These are phyloP conservation scores for Pinna nobilis DNA, from an alignment of 1,140 invertebrate genomes.

Conservation along the genomic window DNA sequence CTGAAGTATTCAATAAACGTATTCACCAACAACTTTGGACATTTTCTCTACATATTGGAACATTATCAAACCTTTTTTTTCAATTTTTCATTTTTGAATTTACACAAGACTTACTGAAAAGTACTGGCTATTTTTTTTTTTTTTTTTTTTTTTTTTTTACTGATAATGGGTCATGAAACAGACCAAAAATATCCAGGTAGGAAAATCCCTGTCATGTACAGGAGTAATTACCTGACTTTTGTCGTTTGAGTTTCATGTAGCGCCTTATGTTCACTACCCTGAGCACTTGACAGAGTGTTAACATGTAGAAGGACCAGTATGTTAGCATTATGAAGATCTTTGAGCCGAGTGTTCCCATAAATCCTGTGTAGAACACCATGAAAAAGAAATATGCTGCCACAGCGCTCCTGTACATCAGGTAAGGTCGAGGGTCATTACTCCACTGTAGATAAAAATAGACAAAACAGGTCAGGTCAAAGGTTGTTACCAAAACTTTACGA, in stretches of 20 bases:
- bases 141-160: neutral
- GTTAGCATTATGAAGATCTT: constrained; percentile 68
- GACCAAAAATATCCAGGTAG: neutral
- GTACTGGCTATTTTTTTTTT: neutral
- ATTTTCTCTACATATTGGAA: neutral
- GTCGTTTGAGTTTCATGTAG: constrained; percentile 42
- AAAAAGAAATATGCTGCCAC: constrained; percentile 50
- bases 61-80: no score
- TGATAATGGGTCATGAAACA: neutral
- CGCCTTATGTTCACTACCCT: constrained; percentile 57
- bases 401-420: constrained; percentile 48
- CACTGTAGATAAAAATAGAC: constrained; percentile 45
- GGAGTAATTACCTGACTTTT: constrained; percentile 35
- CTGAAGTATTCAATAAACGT: no score
- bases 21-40: no score
- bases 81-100: neutral
- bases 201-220: neutral
- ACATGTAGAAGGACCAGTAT: constrained; percentile 64
- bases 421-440: constrained; percentile 52
- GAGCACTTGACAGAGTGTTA: constrained; percentile 54
- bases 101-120: neutral
- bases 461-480: neutral
- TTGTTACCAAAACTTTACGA: no score
- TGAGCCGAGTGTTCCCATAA: constrained; percentile 46
- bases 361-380: constrained; percentile 55